These are phyloP conservation scores for Acropternis orthonyx DNA, from an alignment of 2,797 vertebrate species.

Conservation along the genomic window DNA sequence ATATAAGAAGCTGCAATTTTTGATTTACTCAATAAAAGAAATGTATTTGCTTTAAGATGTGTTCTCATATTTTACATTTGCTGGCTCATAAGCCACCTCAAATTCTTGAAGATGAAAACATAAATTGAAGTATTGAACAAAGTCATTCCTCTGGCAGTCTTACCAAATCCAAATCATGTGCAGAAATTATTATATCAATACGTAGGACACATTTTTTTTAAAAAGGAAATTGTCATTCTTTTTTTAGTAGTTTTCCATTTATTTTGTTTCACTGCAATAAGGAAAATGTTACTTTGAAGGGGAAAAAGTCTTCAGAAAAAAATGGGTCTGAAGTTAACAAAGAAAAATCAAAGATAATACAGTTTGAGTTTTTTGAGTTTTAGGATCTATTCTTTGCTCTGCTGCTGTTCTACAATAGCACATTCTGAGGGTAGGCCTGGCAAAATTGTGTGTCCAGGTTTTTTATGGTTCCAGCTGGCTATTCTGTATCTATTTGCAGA, in stretches of 20 bases:
- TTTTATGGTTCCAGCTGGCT: neutral
- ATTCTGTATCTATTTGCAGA: neutral
- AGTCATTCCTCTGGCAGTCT: constrained; percentile 16
- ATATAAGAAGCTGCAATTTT: constrained; percentile 49
- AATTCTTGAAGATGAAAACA: constrained; percentile 58
- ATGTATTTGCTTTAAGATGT: constrained; percentile 54
- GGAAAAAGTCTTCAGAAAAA: neutral
- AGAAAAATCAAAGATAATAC: neutral
- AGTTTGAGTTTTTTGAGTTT: neutral
- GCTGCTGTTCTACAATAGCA: neutral
- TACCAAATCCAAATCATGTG: constrained; percentile 1
- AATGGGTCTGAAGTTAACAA: neutral
- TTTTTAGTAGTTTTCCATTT: neutral
- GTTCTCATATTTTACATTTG: constrained; percentile 56
- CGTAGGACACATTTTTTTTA: neutral
- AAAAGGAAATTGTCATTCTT: neutral
- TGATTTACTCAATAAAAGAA: constrained; percentile 60
- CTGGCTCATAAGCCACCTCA: constrained; percentile 34
- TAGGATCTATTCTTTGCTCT: neutral
- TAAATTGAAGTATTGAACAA: constrained; percentile 53
- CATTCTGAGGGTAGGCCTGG: neutral
- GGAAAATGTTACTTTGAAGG: neutral
- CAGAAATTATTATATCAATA: constrained; percentile 16
- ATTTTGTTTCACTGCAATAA: neutral
- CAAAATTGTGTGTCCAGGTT: neutral